A percentile compares a stretch with the other conserved stretches of the same genome.
Evolutionary conservation across 2,797 vertebrate species (phyloP).

Genomic region (Urocyon cinereoargenteus): DNA sequence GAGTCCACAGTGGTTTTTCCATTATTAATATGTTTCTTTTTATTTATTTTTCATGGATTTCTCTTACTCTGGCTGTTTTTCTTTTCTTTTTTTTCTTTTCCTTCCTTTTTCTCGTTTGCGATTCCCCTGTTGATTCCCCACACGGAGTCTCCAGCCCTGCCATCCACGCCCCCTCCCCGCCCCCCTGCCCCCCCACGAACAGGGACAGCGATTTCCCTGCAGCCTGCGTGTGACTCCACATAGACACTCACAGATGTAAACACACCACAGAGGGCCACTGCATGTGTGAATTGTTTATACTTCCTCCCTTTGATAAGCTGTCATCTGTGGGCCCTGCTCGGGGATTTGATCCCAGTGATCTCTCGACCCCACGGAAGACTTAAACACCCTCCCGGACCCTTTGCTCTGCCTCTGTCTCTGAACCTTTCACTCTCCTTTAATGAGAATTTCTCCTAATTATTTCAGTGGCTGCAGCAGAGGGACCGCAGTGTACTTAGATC

Average conservation of each 20-base stretch:
- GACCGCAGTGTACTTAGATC: constrained; percentile 94
- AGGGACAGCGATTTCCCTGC: neutral
- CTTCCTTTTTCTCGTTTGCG: constrained; percentile 84
- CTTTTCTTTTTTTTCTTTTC: constrained; percentile 74
- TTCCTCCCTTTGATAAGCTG: constrained; percentile 93
- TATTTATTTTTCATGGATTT: constrained; percentile 81
- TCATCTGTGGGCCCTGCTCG: constrained; percentile 87
- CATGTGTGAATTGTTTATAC: constrained; percentile 84
- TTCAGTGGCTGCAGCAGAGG: constrained; percentile 95
- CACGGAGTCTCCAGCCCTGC: neutral
- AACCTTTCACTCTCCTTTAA: constrained; percentile 97
- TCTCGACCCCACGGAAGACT: constrained; percentile 90
- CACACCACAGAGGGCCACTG: neutral
- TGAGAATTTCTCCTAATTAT: constrained; percentile 99
- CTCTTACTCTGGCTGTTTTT: constrained; percentile 72
- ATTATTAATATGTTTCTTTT: constrained; percentile 78
- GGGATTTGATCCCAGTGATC: constrained; percentile 91
- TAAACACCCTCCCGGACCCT: constrained; percentile 90
- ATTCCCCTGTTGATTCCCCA: constrained; percentile 31
- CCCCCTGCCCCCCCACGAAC: rapidly evolving
- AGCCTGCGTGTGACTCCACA: neutral
- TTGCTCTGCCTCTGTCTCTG: constrained; percentile 87
- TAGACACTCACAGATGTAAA: neutral
- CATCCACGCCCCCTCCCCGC: neutral
- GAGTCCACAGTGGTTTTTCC: constrained; percentile 52